Evolutionary conservation across 1,140 invertebrate species (phyloP).

Genomic region (Dufourea novaeangliae): DNA sequence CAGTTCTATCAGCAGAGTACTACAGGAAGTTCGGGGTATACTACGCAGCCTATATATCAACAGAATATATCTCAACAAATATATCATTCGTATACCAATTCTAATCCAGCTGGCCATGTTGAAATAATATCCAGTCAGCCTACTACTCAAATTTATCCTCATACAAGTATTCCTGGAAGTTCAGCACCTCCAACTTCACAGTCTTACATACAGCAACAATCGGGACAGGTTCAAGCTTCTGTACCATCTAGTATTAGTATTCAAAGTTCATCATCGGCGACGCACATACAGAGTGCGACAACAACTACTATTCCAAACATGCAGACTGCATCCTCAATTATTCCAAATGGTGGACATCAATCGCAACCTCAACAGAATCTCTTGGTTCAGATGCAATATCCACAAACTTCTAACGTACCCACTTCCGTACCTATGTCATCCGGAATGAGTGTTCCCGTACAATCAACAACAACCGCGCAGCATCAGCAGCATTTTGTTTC

Average conservation of each 20-base stretch:
- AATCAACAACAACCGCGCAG: conserved; percentile 65
- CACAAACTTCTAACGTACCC: conserved; percentile 67
- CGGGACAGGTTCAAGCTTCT: conserved; percentile 73
- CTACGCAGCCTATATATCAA: conserved; percentile 68
- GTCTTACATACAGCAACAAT: conserved; percentile 69
- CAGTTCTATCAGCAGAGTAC: conserved; percentile 75
- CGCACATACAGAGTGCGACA: conserved; percentile 69
- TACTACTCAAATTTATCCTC: conserved; percentile 73
- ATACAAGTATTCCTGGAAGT: conserved; percentile 65
- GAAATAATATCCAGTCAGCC: conserved; percentile 74
- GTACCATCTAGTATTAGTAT: conserved; percentile 73
- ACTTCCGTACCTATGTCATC: conserved; percentile 69
- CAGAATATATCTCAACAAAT: conserved; percentile 81
- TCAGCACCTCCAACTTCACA: conserved; percentile 68
- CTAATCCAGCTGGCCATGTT: conserved; percentile 71
- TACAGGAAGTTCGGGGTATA: conserved; percentile 64
- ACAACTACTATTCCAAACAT: conserved; percentile 70
- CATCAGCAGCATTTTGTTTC: conserved; percentile 75
- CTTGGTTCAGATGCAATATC: conserved; percentile 76
- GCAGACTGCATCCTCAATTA: conserved; percentile 62
- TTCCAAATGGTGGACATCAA: conserved; percentile 69
- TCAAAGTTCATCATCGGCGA: conserved; percentile 64
- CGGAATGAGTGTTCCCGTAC: conserved; percentile 57
- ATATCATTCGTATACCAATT: conserved; percentile 74
- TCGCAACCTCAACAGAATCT: conserved; percentile 73